Evolutionary conservation across 2,113 vertebrate species (phyloP), one percentile per base, ranked within the genome.

Genomic region (Numida meleagris): DNA sequence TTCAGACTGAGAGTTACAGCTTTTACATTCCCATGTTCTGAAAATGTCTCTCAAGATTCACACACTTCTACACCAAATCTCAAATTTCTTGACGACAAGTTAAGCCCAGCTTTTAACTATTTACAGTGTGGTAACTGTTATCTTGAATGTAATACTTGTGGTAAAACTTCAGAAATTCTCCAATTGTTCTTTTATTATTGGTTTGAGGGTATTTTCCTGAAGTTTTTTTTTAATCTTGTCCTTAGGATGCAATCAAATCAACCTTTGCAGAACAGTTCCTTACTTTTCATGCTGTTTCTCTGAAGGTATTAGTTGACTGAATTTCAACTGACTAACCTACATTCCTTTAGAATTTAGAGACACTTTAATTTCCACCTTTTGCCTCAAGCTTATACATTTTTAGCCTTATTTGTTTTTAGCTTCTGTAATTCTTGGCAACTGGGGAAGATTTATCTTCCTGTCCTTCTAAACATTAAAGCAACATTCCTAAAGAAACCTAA

Each of bases 231-330:
- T 82, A 74, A 93, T 93, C 45, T 66, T 88, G 55, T 93, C 76
- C 76, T 86, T 62, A 71, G 59, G 72, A 82, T 61, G 43, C 38
- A 94, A 91, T 86, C 67, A 85, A 95, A 91, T 82, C 61, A 87
- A 40, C 51, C 9, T 83, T 77, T 93, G n/a, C 46, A 67, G 75
- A 95, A 61, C 24, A 59, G 33, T 65, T 53, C 57, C 72, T 91
- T 86, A 86, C 94, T 91, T 95, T 95, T 71, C 86, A 88, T 57
- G 31, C 24, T 43, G 23, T 59, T 94, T 90, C 87, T 95, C 75
- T 86, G 43, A 88, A 94, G 79, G 40, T 88, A 77, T 88, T 87
- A 85, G 87, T 88, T 96, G 93, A 68, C 72, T 71, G 63, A 85
- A 72, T 80, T 95, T 86, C 88, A 91, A 10, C 38, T 78, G 76